Base-by-base conservation (phyloP, 2,888 invertebrate genomes). In the Chrysotoxum bicinctum region DNA sequence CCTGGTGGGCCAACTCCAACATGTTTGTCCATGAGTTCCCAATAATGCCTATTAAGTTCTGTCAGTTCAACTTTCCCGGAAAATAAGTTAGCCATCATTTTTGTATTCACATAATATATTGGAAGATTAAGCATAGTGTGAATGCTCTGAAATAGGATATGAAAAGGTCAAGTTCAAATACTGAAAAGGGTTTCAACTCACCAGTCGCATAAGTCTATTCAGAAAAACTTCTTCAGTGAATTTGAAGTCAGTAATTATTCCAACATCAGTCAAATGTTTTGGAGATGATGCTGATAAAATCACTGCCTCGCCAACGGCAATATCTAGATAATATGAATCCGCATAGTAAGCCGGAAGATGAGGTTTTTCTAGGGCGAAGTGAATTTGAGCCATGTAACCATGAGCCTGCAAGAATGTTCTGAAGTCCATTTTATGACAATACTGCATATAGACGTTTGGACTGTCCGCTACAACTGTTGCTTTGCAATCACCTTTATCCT, bases 31-130 rank as follows among this genome's bases (percentile, higher is more conserved):
- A 94, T 91, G 21, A 95, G 91, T 73, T 93, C 92, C 95, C 95
- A 95, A 91, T 94, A 96, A 80, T 94, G 93, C 60, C 94, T 94
- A 90, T 95, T 95, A 87, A 94, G 93, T 84, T 94, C 92, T 7
- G 94, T 93, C 23, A 93, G 92, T 2, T 93, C 90, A 0, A 94
- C 93, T 1, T 92, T 92, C 3, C 94, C 94, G 8, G 93, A 93
- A 89, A 95, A 94, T 4, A 96, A 93, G 50, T 94, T 94, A 92
- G 95, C 95, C 62, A 96, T 93, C 91, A 94, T 95, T 35, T 94
- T 89, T 80, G 66, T 35, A 12, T 50, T 48, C 4, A 66, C 66
- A 9, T 35, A 66, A 3, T 50, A 23, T 1, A 66, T 10, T 6
- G 66, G 66, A 2, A 66, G 23, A 10, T 50, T 50, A 0, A 66